Conservation (phyloP, 2,113 vertebrate species). For the Eulacestoma nigropectus region DNA sequence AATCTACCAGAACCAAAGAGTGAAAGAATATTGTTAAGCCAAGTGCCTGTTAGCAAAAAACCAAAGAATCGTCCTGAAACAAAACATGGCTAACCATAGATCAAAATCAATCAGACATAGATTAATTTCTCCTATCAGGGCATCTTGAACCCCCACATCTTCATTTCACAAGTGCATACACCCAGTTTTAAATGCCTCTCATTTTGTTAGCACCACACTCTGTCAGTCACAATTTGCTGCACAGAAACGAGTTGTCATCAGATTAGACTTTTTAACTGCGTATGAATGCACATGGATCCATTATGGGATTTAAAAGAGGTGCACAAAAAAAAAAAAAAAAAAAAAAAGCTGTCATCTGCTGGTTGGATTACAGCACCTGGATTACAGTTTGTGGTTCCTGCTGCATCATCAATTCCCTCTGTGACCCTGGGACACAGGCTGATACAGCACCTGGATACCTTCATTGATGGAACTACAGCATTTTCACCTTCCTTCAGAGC, state of each 20-base stretch:
- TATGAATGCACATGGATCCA: not conserved
- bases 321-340: not conserved
- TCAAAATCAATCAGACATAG: not conserved
- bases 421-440: not conserved
- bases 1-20: conserved; percentile 53
- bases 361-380: not conserved
- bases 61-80: not conserved
- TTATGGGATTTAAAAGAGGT: not conserved
- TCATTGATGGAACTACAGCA: not conserved
- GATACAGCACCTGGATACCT: not conserved
- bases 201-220: not conserved
- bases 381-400: not conserved
- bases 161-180: not conserved
- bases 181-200: not conserved
- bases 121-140: not conserved
- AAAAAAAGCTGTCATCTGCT: not conserved
- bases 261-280: not conserved
- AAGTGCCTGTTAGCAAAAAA: conserved; percentile 31
- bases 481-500: not conserved
- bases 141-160: not conserved
- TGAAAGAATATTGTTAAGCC: conserved; percentile 37
- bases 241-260: not conserved
- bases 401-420: not conserved
- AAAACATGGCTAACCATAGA: not conserved
- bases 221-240: not conserved